Conservation (phyloP, 2,888 invertebrate species). For the Tribolium freemani region DNA sequence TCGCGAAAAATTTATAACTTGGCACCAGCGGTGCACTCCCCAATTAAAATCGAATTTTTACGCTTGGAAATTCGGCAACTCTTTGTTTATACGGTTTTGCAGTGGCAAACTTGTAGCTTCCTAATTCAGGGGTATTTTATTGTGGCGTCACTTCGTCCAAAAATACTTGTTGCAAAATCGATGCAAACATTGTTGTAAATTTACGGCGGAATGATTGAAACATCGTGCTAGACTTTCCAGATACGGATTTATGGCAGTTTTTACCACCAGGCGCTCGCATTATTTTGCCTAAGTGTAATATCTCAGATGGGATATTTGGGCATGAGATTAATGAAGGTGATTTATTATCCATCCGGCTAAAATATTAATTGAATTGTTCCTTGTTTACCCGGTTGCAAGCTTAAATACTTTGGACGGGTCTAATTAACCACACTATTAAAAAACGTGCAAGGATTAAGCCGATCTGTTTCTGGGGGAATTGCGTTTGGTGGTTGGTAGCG, state of each 20-base stretch:
- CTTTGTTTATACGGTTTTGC: too few species aligned
- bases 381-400: conserved; percentile 7
- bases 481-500: too few species aligned
- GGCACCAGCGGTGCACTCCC: neutral
- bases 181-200: neutral
- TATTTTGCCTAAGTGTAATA: too few species aligned
- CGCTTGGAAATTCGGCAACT: neutral
- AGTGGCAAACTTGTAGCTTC: too few species aligned
- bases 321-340: conserved; percentile 16
- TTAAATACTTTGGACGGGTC: neutral
- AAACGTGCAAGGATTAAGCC: too few species aligned
- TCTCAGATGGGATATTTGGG: conserved; percentile 15
- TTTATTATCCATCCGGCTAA: conserved; percentile 22
- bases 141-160: neutral
- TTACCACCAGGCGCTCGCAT: neutral
- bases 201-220: conserved; percentile 4
- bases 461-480: too few species aligned
- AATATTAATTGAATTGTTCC: conserved; percentile 21
- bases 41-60: neutral
- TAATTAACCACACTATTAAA: neutral
- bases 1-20: neutral
- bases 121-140: too few species aligned
- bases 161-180: neutral
- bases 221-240: neutral
- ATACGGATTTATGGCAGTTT: conserved; percentile 15